Base-by-base conservation (phyloP, 2,113 vertebrate genomes). In the Perccottus glenii region DNA sequence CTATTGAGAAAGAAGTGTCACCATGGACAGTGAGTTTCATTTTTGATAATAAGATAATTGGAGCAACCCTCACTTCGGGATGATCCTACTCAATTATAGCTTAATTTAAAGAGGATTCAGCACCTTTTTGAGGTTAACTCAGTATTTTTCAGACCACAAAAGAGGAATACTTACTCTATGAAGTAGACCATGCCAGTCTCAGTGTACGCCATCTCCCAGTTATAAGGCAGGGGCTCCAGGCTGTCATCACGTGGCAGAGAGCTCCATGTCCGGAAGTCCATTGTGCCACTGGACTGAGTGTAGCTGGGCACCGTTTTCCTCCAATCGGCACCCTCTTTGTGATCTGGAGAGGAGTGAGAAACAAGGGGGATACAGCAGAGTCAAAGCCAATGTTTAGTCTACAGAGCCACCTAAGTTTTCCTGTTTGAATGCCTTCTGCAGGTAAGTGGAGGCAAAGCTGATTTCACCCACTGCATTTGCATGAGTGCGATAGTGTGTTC, bases 201-300 rank as follows among this genome's bases (percentile, higher is more conserved):
- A 0, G 97, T 99, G 91, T 98, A 98, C 82, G 97, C 97, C 97
- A 98, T 99, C 86, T 99, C 97, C 96, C 96, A 99, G 91, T 97
- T 97, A 77, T 92, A 92, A 42, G 96, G 96, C 70, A 99, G 90
- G 0, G 96, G 94, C 68, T 98, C 97, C 90, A 96, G 92, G 79
- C 91, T 94, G 69, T 98, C 96, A 15, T 98, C 96, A 36, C 94
- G 93, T 0, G 94, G 93, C 83, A 96, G 85, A 15, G 95, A 95
- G 85, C 85, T 91, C 92, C 92, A 93, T 60, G 94, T 95, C 59
- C 96, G 94, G 88, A 96, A 96, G 89, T 99, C 97, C 95, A 98
- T 94, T 82, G 90, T 68, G 85, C 77, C 86, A 80, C 92, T 96
- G 68, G 96, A 95, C 88, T 98, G 98, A 79, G 90, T 96, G 85